A percentile compares a stretch with the other conserved stretches of the same genome.
These are phyloP conservation scores for Ooceraea biroi DNA, from an alignment of 1,140 invertebrate genomes.

Conservation along the genomic window DNA sequence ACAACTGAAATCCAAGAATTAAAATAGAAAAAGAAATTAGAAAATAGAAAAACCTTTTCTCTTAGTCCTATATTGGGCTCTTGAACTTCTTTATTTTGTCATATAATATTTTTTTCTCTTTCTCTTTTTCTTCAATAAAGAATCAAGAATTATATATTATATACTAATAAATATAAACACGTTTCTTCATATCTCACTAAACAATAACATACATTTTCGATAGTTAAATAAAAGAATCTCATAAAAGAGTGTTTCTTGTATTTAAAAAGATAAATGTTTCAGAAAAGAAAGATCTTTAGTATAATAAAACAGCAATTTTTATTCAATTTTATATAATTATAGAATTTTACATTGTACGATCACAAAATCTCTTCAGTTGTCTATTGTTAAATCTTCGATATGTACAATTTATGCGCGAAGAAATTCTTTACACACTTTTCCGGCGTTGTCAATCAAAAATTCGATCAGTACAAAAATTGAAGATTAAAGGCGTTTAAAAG, in stretches of 20 bases:
- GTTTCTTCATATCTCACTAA: neutral
- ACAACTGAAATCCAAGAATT: constrained; percentile 9
- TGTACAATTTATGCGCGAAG: neutral
- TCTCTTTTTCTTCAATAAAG: neutral
- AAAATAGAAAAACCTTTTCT: neutral
- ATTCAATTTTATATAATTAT: no score
- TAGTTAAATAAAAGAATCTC: neutral
- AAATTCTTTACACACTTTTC: neutral
- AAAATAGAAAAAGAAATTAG: neutral
- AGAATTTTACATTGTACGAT: no score
- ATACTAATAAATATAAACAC: neutral
- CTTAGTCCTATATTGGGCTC: neutral
- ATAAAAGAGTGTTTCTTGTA: neutral
- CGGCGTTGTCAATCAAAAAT: neutral
- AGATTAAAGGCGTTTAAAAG: neutral
- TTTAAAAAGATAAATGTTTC: neutral
- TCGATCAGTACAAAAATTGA: neutral
- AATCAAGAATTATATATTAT: neutral
- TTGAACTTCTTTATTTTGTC: neutral
- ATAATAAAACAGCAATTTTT: no score
- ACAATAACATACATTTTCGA: neutral
- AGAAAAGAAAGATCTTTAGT: no score
- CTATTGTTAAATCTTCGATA: neutral
- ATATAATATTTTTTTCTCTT: neutral
- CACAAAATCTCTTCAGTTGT: neutral